phyloP scores from a whole-genome alignment of 2,113 vertebrate species.

The Talpa occidentalis region DNA sequence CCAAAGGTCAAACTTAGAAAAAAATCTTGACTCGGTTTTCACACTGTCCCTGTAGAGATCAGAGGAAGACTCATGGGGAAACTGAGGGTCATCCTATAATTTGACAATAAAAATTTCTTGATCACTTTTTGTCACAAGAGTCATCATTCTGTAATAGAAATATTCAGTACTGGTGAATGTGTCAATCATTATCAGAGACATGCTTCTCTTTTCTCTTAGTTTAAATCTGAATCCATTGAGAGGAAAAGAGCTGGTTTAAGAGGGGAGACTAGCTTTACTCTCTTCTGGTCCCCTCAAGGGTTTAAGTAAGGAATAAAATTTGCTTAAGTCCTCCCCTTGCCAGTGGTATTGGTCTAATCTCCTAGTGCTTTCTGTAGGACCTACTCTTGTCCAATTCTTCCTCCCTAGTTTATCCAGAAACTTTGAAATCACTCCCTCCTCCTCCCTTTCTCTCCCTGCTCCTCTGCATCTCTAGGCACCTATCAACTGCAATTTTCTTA shows the following conservation, averaged over 20 bases:
- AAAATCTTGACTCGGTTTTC: background rate
- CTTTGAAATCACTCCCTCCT: background rate
- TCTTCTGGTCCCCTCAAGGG: background rate
- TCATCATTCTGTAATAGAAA: background rate
- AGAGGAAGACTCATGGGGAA: background rate
- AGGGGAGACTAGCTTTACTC: background rate
- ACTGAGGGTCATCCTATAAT: background rate
- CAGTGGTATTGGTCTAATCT: background rate
- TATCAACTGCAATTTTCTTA: background rate
- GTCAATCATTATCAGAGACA: background rate
- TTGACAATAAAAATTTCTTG: background rate
- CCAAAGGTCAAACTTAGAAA: background rate
- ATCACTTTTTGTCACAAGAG: background rate
- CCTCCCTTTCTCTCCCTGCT: accelerated
- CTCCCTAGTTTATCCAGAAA: background rate
- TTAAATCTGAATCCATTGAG: background rate
- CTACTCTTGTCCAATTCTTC: background rate
- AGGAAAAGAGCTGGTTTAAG: accelerated
- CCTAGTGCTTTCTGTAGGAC: background rate
- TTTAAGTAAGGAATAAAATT: background rate
- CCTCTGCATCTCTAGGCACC: background rate
- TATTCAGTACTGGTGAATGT: background rate
- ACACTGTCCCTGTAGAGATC: background rate
- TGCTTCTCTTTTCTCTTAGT: background rate
- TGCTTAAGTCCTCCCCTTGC: background rate